Evolutionary conservation across 2,113 vertebrate species (phyloP).

Genomic region (Aythya baeri): DNA sequence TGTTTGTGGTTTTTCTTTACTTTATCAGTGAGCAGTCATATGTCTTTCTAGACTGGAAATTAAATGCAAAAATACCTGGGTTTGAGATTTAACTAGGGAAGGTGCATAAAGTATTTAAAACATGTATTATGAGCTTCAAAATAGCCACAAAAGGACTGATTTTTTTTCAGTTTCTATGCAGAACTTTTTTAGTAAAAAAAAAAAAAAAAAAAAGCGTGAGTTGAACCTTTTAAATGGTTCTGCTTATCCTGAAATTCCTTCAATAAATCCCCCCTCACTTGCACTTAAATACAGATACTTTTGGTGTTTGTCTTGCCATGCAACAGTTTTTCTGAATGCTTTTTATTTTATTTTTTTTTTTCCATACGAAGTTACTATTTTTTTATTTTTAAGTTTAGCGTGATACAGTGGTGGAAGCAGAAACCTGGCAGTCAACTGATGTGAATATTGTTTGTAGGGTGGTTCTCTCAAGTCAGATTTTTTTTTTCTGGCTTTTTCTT

Average conservation of each 20-base stretch:
- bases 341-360: not conserved
- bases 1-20: not conserved
- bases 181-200: not conserved
- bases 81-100: not conserved
- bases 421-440: not conserved
- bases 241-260: not conserved
- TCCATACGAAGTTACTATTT: not conserved
- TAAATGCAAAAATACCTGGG: not conserved
- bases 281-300: not conserved
- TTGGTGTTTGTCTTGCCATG: not conserved
- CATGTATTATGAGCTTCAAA: not conserved
- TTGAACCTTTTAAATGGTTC: not conserved
- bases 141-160: not conserved
- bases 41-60: not conserved
- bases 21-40: not conserved
- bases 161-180: not conserved
- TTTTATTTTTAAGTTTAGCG: not conserved
- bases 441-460: not conserved
- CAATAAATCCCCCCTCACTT: not conserved
- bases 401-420: not conserved
- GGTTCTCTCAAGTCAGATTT: constrained; percentile 5
- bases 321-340: not conserved
- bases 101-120: not conserved
- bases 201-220: not conserved
- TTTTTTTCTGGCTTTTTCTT: not conserved